phyloP scores from a whole-genome alignment of 2,113 vertebrate species.

The Echinops telfairi region DNA sequence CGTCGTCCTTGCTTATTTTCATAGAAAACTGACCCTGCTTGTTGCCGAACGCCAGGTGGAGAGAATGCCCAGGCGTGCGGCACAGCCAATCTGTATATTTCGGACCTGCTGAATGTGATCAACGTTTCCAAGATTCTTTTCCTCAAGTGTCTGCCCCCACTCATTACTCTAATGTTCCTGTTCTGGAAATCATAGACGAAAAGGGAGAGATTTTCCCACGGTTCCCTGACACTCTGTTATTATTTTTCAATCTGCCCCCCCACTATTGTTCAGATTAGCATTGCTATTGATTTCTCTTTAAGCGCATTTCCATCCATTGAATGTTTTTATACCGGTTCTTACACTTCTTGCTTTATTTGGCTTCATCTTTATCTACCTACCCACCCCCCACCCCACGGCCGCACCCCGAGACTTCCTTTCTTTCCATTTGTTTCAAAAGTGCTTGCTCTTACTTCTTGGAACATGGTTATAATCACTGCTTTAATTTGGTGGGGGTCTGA shows the following conservation, averaged over 20 bases:
- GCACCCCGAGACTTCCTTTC: neutral
- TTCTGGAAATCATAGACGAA: no score
- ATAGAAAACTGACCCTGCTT: no score
- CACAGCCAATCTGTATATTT: no score
- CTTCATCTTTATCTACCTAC: neutral
- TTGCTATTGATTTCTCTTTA: constrained; percentile 1
- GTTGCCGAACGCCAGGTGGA: no score
- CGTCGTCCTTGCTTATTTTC: no score
- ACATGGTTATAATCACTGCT: neutral
- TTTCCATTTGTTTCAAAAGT: constrained; percentile 21
- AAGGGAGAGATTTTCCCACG: neutral
- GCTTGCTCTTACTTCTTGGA: neutral
- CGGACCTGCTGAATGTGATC: no score
- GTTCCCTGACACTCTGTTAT: neutral
- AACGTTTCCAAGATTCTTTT: no score
- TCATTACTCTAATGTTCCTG: no score
- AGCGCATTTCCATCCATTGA: neutral
- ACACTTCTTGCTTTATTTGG: neutral
- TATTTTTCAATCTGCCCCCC: neutral
- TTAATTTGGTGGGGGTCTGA: neutral
- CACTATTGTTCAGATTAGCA: neutral
- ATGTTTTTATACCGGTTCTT: neutral
- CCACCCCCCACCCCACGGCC: no score
- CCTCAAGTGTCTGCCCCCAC: no score
- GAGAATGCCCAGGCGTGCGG: no score